These are phyloP conservation scores for Cryptocheilus praepositus DNA, from an alignment of 2,888 invertebrate species.

Conservation along the genomic window DNA sequence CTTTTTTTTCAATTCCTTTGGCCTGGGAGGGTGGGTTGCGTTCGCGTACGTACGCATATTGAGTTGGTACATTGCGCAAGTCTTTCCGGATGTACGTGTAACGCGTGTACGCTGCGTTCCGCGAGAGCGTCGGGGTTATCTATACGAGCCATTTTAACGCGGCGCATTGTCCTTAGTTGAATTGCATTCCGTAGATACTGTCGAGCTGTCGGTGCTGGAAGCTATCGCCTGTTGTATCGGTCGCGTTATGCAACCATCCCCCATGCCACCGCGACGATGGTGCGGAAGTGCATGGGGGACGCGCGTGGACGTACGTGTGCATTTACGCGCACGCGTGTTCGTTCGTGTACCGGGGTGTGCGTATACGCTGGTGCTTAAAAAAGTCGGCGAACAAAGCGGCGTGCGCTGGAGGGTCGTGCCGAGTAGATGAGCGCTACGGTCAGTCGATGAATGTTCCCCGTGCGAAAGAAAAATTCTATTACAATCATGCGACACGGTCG, in stretches of 20 bases:
- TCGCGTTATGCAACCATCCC: constrained; percentile 42
- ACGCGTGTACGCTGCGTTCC: constrained; percentile 36
- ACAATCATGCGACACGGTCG: neutral
- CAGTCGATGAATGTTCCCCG: constrained; percentile 8
- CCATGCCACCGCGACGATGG: neutral
- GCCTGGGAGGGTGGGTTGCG: neutral
- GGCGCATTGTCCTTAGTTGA: constrained; percentile 54
- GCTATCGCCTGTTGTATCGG: constrained; percentile 18
- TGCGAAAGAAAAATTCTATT: constrained; percentile 11
- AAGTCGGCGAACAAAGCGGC: constrained; percentile 7
- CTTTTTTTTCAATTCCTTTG: neutral
- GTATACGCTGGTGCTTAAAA: constrained; percentile 17
- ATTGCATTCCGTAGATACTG: constrained; percentile 53
- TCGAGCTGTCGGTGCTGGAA: constrained; percentile 40
- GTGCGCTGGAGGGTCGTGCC: too few relatives aligned
- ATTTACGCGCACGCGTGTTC: too few relatives aligned
- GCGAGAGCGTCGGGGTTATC: constrained; percentile 52
- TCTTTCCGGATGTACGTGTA: constrained; percentile 20
- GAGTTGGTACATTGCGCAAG: neutral
- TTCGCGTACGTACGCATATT: neutral
- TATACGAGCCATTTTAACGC: constrained; percentile 54
- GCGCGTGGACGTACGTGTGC: neutral
- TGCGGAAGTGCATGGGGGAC: constrained; percentile 15
- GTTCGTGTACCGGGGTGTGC: too few relatives aligned
- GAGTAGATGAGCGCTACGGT: too few relatives aligned